Percentiles rank a stretch among this genome's conserved stretches.
phyloP scores from a whole-genome alignment of 2,888 invertebrate species.

The Corbicula japonica region DNA sequence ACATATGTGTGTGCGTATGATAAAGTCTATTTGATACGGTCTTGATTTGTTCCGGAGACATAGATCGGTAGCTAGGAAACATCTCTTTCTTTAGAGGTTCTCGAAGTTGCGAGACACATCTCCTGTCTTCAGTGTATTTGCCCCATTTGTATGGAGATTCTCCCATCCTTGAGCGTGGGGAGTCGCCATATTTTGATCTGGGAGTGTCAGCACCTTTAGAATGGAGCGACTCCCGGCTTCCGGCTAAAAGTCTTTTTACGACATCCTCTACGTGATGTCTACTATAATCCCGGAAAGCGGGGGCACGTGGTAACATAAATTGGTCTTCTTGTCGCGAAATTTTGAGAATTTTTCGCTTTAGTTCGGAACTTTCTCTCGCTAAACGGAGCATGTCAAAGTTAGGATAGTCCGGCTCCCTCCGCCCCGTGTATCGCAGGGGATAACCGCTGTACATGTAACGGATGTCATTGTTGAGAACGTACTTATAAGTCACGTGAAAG shows the following conservation, averaged over 20 bases:
- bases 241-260: slow-evolving; percentile 60
- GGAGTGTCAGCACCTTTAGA: slow-evolving; percentile 36
- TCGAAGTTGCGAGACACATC: slow-evolving; percentile 64
- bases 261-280: slow-evolving; percentile 60
- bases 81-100: slow-evolving; percentile 68
- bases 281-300: slow-evolving; percentile 68
- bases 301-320: slow-evolving; percentile 68
- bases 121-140: slow-evolving; percentile 53
- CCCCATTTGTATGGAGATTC: slow-evolving; percentile 41
- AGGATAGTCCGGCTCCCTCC: slow-evolving; percentile 71
- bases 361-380: slow-evolving; percentile 66
- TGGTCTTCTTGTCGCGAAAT: slow-evolving; percentile 61
- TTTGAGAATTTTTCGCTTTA: slow-evolving; percentile 65
- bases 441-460: slow-evolving; percentile 73
- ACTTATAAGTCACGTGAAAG: slow-evolving; percentile 72
- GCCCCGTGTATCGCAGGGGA: slow-evolving; percentile 61
- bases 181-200: slow-evolving; percentile 41
- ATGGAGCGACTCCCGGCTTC: slow-evolving; percentile 32
- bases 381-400: slow-evolving; percentile 75
- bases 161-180: slow-evolving; percentile 39
- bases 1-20: slow-evolving; percentile 68
- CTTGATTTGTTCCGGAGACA: slow-evolving; percentile 67
- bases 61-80: slow-evolving; percentile 68
- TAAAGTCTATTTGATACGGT: slow-evolving; percentile 66
- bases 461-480: slow-evolving; percentile 71